A percentile compares a stretch with the other conserved stretches of the same genome.
Evolutionary conservation across 2,888 invertebrate species (phyloP).

Genomic region (Synanthedon andrenaeformis): DNA sequence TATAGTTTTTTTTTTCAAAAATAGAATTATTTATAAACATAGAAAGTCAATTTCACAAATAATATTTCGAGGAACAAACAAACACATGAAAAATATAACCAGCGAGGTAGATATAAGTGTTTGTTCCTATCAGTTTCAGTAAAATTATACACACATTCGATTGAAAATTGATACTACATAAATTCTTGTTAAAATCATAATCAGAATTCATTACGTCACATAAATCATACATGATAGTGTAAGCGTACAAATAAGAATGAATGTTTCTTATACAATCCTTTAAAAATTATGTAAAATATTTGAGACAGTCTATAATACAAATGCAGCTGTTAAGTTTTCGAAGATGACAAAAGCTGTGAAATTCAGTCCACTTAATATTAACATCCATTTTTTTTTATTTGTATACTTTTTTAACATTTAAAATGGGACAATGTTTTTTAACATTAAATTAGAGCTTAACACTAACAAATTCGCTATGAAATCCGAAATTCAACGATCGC

Average conservation of each 20-base stretch:
- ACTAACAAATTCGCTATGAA: slow-evolving; percentile 51
- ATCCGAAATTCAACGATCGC: slow-evolving; percentile 27
- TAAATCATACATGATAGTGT: too few relatives aligned
- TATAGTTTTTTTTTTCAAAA: too few relatives aligned
- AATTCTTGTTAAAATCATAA: too few relatives aligned
- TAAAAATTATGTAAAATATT: neutral
- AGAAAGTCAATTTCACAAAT: too few relatives aligned
- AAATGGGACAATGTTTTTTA: slow-evolving; percentile 16
- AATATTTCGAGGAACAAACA: too few relatives aligned
- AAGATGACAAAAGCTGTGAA: slow-evolving; percentile 12
- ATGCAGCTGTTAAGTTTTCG: neutral
- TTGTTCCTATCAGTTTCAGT: slow-evolving; percentile 21
- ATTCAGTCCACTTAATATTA: slow-evolving; percentile 8
- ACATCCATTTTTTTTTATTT: neutral
- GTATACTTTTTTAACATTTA: neutral
- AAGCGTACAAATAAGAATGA: too few relatives aligned
- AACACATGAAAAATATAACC: slow-evolving; percentile 10
- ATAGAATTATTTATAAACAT: too few relatives aligned
- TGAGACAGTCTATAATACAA: neutral
- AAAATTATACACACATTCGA: neutral
- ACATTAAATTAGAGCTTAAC: slow-evolving; percentile 40
- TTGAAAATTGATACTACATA: neutral
- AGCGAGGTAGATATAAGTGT: slow-evolving; percentile 49
- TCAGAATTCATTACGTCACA: too few relatives aligned
- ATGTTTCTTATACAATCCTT: too few relatives aligned